Percentiles rank a stretch among this genome's conserved stretches.
Conservation (phyloP, 2,888 invertebrate genomes). For the Pimpla rufipes region DNA sequence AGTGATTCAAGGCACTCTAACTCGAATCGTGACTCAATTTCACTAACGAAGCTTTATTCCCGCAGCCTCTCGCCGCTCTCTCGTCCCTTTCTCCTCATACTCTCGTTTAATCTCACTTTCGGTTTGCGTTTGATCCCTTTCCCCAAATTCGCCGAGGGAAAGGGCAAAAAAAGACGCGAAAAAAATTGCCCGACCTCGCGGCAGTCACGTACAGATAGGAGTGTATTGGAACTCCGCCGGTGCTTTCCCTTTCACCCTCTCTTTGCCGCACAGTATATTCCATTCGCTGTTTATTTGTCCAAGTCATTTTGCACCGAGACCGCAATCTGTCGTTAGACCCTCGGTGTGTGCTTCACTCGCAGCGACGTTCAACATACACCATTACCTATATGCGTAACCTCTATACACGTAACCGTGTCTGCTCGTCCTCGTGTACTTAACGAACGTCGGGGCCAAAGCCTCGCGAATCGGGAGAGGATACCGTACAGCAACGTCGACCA, state of each 20-base stretch:
- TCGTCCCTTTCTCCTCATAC: slow-evolving; percentile 48
- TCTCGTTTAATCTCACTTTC: slow-evolving; percentile 53
- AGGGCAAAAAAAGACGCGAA: slow-evolving; percentile 37
- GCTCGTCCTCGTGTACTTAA: slow-evolving; percentile 37
- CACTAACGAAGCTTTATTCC: slow-evolving; percentile 68
- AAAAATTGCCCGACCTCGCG: slow-evolving; percentile 49
- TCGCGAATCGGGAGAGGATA: slow-evolving; percentile 46
- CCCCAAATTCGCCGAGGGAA: slow-evolving; percentile 60
- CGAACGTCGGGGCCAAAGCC: slow-evolving; percentile 36
- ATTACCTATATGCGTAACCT: background rate
- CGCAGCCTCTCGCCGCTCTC: slow-evolving; percentile 17
- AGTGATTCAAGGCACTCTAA: slow-evolving; percentile 53
- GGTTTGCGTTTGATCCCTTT: slow-evolving; percentile 63
- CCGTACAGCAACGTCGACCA: slow-evolving; percentile 69
- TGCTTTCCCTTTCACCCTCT: slow-evolving; percentile 38
- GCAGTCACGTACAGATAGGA: slow-evolving; percentile 53
- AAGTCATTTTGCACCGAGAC: slow-evolving; percentile 70
- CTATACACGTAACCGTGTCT: no score
- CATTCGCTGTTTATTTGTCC: slow-evolving; percentile 73
- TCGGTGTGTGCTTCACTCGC: slow-evolving; percentile 43
- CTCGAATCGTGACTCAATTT: slow-evolving; percentile 66
- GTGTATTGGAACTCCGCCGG: slow-evolving; percentile 26
- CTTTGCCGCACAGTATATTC: slow-evolving; percentile 61
- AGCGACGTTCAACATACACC: slow-evolving; percentile 6
- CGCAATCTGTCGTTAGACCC: slow-evolving; percentile 70